Evolutionary conservation across 2,797 vertebrate genomes (phyloP).

Genomic region (Adrianichthys oophorus): DNA sequence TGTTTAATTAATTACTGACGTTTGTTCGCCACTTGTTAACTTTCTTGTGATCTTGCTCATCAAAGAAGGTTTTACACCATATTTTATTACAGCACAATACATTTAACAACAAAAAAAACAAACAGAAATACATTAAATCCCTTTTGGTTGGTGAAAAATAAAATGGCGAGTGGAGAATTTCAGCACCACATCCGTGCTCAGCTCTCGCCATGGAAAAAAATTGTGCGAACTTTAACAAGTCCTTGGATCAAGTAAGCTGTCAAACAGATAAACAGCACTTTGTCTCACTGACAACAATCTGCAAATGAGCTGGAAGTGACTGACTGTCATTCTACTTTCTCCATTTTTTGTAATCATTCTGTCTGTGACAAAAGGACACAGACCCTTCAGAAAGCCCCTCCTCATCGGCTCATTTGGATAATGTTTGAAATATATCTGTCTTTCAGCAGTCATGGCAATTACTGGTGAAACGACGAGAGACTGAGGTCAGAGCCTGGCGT

Average conservation of each 20-base stretch:
- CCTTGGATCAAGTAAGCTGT: constrained; percentile 82
- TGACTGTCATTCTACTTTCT: constrained; percentile 61
- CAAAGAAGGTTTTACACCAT: neutral
- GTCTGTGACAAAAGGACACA: constrained; percentile 51
- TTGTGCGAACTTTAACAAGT: constrained; percentile 80
- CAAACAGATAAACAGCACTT: constrained; percentile 73
- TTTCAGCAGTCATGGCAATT: constrained; percentile 62
- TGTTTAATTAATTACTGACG: constrained; percentile 85
- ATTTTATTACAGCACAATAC: no score
- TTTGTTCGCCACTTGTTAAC: constrained; percentile 74
- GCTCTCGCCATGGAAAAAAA: constrained; percentile 71
- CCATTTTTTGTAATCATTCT: constrained; percentile 9
- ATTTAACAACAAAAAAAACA: neutral
- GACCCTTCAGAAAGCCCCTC: constrained; percentile 51
- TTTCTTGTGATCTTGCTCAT: constrained; percentile 51
- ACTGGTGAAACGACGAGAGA: constrained; percentile 62
- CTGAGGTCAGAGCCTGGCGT: constrained; percentile 57
- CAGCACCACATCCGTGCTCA: constrained; percentile 48
- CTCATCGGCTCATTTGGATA: constrained; percentile 62
- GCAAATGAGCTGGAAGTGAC: constrained; percentile 76
- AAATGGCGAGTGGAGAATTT: constrained; percentile 4
- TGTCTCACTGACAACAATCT: constrained; percentile 74
- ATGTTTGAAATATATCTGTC: constrained; percentile 49
- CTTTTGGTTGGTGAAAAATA: no score
- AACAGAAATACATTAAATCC: constrained; percentile 2